Conservation (phyloP, 1,140 invertebrate species). For the Hycleus phaleratus region DNA sequence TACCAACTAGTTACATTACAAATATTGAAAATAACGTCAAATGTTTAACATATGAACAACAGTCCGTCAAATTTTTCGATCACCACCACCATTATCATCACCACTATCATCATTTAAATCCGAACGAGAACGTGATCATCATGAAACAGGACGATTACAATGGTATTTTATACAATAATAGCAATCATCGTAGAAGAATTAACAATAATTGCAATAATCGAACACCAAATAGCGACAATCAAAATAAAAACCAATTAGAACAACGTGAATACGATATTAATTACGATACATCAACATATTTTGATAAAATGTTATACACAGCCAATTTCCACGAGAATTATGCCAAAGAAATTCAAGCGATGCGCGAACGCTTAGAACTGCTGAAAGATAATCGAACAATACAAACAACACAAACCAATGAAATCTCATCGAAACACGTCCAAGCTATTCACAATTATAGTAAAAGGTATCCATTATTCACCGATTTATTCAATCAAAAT, state of each 20-base stretch:
- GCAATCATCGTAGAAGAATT: neutral
- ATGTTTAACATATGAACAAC: constrained; percentile 34
- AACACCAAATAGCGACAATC: neutral
- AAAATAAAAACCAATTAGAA: neutral
- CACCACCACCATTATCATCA: constrained; percentile 18
- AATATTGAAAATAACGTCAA: constrained; percentile 13
- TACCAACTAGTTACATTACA: constrained; percentile 37
- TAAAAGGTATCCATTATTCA: too few relatives aligned
- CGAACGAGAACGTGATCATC: neutral
- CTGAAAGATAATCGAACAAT: neutral
- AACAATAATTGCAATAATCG: neutral
- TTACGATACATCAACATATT: constrained; percentile 36
- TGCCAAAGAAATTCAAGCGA: constrained; percentile 28
- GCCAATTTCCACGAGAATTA: constrained; percentile 28
- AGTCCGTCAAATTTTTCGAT: constrained; percentile 22
- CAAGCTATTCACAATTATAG: neutral
- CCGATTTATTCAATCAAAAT: too few relatives aligned
- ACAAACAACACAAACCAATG: too few relatives aligned
- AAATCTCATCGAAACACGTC: too few relatives aligned
- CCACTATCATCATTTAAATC: constrained; percentile 19
- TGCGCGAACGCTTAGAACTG: constrained; percentile 21
- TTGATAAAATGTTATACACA: constrained; percentile 30
- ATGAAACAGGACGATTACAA: neutral
- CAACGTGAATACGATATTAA: constrained; percentile 20
- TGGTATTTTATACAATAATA: neutral